Evolutionary conservation across 2,113 vertebrate genomes (phyloP), one percentile per base, ranked within the genome.

Genomic region (Candoia aspera): DNA sequence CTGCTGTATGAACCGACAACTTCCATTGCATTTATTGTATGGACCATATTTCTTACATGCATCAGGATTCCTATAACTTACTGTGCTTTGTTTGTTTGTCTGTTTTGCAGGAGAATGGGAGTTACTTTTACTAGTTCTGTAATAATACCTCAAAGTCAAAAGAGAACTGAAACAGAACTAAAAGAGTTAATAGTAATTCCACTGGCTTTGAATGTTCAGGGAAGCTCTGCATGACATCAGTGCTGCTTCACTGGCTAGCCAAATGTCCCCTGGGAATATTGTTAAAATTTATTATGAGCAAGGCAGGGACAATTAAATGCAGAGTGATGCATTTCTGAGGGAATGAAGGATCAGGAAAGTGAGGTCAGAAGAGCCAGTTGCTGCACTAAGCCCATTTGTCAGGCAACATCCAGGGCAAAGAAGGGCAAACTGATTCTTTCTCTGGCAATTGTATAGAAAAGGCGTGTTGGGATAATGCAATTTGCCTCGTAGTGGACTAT

Each of bases 261-360:
- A 37, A 86, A 42, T 54, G n/a, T 86, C 84, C 60, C 42, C 6
- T 62, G 83, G 42, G 83, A 84, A 29, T 33, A 91, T 84, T 85
- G 54, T 60, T 85, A n/a, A 53, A 85, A 91, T 91, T 85, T 91
- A 91, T 91, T 91, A 85, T 42, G n/a, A n/a, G 58, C 26, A 91
- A 85, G 37, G n/a, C 42, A 85, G 84, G 33, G 54, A 46, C 84
- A 87, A 87, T 91, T 91, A 64, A 86, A 53, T 59, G 84, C 42
- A 86, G 42, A 64, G 84, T 86, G 84, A 62, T 91, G 83, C 86
- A 54, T 86, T 91, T 86, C 59, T 62, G 24, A 84, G 17, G 73
- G 90, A 90, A 86, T 84, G 86, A 91, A 91, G 58, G 90, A 91
- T 42, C 29, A 6, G 90, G 42, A 42, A 42, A 42, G 42, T 42